Conservation (phyloP, 1,140 invertebrate species). For the Drosophila pandora region DNA sequence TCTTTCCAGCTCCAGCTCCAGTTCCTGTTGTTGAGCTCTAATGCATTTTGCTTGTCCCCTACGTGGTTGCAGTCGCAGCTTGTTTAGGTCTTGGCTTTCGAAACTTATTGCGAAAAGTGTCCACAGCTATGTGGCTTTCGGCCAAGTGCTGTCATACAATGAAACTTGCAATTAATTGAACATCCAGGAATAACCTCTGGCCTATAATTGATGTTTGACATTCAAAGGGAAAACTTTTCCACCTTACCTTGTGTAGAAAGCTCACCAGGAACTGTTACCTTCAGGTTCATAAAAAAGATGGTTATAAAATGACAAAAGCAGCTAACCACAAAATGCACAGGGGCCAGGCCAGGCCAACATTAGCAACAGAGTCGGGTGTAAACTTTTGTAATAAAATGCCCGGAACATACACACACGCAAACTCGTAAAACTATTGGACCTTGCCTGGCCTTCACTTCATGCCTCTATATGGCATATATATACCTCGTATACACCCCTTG, state of each 20-base stretch:
- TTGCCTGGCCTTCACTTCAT: constrained; percentile 32
- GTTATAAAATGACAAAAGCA: constrained; percentile 74
- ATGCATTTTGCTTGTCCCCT: constrained; percentile 72
- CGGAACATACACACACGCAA: constrained; percentile 46
- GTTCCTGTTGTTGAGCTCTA: constrained; percentile 32
- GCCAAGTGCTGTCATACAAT: not conserved
- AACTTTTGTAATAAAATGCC: constrained; percentile 80
- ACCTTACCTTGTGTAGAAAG: constrained; percentile 3
- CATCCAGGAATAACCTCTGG: not conserved
- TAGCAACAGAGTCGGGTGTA: constrained; percentile 67
- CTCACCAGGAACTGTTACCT: not conserved
- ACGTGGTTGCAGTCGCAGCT: constrained; percentile 52
- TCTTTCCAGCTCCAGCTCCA: not conserved
- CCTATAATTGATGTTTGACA: constrained; percentile 13
- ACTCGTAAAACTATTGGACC: constrained; percentile 34
- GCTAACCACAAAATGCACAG: constrained; percentile 33
- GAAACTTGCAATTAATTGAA: not conserved
- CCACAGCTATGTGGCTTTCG: constrained; percentile 16
- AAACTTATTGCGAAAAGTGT: constrained; percentile 32
- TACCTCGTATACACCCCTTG: not conserved
- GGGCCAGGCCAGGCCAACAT: constrained; percentile 44
- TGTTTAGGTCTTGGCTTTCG: constrained; percentile 27
- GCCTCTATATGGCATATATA: constrained; percentile 1
- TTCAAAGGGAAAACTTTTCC: constrained; percentile 3
- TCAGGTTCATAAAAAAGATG: constrained; percentile 24